phyloP scores from a whole-genome alignment of 2,113 vertebrate genomes.

The Cryptotis parvus region DNA sequence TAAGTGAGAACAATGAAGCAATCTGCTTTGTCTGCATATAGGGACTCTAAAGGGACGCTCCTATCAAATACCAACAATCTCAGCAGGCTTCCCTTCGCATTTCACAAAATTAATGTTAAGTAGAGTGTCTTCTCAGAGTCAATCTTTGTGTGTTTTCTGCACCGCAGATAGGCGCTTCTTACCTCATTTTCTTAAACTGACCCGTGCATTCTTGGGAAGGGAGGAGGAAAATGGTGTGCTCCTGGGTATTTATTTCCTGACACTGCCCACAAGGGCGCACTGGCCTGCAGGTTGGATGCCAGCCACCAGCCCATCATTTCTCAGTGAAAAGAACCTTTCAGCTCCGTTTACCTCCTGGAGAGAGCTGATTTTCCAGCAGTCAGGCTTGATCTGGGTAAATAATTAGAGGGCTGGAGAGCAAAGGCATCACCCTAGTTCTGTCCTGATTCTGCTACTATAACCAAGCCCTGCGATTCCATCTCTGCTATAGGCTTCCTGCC shows the following conservation, averaged over 20 bases:
- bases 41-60: conserved; percentile 49
- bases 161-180: background rate
- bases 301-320: conserved; percentile 86
- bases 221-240: conserved; percentile 62
- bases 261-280: conserved; percentile 78
- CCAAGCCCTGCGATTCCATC: conserved; percentile 81
- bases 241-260: conserved; percentile 80
- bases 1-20: conserved; percentile 69
- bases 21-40: conserved; percentile 72
- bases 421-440: conserved; percentile 83
- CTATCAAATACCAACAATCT: conserved; percentile 48
- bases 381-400: conserved; percentile 91
- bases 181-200: conserved; percentile 58
- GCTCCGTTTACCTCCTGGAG: conserved; percentile 88
- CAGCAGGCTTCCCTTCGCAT: background rate
- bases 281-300: conserved; percentile 73
- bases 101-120: conserved; percentile 59
- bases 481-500: conserved; percentile 65
- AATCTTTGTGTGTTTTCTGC: background rate
- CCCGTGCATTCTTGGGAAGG: conserved; percentile 58
- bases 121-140: background rate
- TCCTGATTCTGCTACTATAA: conserved; percentile 85
- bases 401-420: conserved; percentile 87
- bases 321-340: conserved; percentile 89
- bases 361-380: conserved; percentile 92